phyloP scores from a whole-genome alignment of 1,140 invertebrate species.

The Atta texana region DNA sequence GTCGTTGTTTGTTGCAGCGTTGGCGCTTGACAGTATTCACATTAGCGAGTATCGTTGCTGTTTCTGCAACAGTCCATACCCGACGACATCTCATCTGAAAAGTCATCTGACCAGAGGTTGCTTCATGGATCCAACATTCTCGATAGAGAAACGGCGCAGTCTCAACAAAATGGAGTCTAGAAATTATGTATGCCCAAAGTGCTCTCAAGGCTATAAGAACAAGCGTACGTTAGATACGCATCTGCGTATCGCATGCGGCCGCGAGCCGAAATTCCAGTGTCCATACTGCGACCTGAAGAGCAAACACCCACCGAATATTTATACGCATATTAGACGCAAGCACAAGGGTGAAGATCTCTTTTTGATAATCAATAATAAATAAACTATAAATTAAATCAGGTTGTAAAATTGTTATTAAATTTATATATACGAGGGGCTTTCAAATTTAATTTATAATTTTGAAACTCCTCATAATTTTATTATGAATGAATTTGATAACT shows the following conservation, averaged over 20 bases:
- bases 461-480: no score
- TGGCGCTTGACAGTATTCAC: background rate
- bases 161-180: conserved; percentile 54
- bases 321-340: conserved; percentile 68
- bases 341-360: conserved; percentile 70
- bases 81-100: conserved; percentile 69
- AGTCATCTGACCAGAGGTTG: conserved; percentile 72
- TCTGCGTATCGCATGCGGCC: conserved; percentile 83
- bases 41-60: conserved; percentile 66
- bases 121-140: conserved; percentile 68
- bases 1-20: conserved; percentile 67
- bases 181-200: conserved; percentile 81
- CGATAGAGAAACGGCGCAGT: conserved; percentile 55
- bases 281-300: conserved; percentile 78
- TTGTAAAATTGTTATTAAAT: background rate
- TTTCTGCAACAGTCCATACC: conserved; percentile 73
- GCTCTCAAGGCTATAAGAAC: conserved; percentile 86
- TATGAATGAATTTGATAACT: conserved; percentile 3
- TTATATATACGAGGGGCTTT: no score
- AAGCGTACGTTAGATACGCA: conserved; percentile 85
- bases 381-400: background rate
- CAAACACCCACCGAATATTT: conserved; percentile 66
- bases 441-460: no score
- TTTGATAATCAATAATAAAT: conserved; percentile 52
- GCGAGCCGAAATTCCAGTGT: conserved; percentile 81